Conservation (phyloP, 2,113 vertebrate species). For the Thalassoma bifasciatum region DNA sequence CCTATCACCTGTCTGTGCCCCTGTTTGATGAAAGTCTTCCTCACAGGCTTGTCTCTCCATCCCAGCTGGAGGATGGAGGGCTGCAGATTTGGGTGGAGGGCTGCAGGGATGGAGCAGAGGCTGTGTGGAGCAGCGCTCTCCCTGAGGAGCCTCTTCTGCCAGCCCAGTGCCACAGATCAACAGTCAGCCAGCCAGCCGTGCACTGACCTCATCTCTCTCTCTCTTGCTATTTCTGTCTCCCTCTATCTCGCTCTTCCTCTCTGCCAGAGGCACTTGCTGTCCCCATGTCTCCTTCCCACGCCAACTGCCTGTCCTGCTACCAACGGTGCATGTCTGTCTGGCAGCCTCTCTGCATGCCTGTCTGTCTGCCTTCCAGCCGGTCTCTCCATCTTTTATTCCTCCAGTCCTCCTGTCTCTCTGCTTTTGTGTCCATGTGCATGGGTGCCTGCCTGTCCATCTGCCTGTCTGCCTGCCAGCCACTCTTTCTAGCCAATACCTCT, state of each 20-base stretch:
- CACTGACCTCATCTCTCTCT: constrained; percentile 73
- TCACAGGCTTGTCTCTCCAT: constrained; percentile 48
- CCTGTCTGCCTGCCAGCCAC: constrained; percentile 76
- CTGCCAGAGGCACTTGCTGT: constrained; percentile 75
- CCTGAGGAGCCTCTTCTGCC: constrained; percentile 77
- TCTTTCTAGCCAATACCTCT: constrained; percentile 69
- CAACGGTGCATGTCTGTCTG: constrained; percentile 77
- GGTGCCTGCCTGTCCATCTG: constrained; percentile 69
- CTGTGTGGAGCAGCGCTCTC: constrained; percentile 68
- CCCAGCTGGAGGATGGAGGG: constrained; percentile 54
- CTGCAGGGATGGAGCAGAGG: constrained; percentile 52
- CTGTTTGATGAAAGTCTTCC: constrained; percentile 36
- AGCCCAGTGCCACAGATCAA: constrained; percentile 81
- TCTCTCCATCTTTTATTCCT: constrained; percentile 53
- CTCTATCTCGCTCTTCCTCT: constrained; percentile 62
- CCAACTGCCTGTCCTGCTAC: constrained; percentile 76
- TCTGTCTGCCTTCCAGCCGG: constrained; percentile 45
- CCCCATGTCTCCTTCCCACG: constrained; percentile 74
- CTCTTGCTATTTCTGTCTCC: constrained; percentile 68
- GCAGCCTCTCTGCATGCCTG: constrained; percentile 50
- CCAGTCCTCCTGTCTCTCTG: constrained; percentile 60
- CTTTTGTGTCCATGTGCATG: constrained; percentile 48
- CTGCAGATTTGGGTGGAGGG: constrained; percentile 41
- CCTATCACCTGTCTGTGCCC: constrained; percentile 38
- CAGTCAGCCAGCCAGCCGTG: constrained; percentile 81